Evolutionary conservation across 2,888 invertebrate genomes (phyloP), one percentile per base, ranked within the genome.

Genomic region (Drosophila subquinaria): DNA sequence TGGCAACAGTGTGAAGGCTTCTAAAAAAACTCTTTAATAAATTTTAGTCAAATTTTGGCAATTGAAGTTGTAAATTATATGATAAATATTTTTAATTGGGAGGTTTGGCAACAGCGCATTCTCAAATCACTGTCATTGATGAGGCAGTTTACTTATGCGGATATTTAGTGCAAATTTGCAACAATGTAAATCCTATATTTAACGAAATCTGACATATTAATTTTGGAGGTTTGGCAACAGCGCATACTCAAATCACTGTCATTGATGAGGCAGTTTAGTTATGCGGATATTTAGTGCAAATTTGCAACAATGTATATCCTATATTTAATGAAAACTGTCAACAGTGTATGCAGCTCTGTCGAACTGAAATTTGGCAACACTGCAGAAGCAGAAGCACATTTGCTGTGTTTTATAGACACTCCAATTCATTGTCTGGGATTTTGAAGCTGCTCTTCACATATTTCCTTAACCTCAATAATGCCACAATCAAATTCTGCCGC

Each of bases 381-480:
- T 45, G 45, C 45, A n/a, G n/a, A n/a, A n/a, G n/a, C n/a, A 47
- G 35, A 15, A 11, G 43, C 5, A 5, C 30, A 40, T 61, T 55
- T 48, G 42, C 53, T 45, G 20, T 66, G 59, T 50, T 77, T 75
- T 75, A 48, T 47, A 43, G 79, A 73, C 60, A 60, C 56, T 20
- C n/a, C 13, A 40, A 23, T 42, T 42, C 47, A 48, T 35, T 61
- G 61, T 48, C 33, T 23, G 40, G 38, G 38, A n/a, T 43, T 51
- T 61, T 80, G 60, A 42, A 50, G 50, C 23, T 62, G 65, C 72
- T 76, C 71, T 89, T 85, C 73, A 76, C 76, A 88, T 84, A 89
- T 89, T 88, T 89, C 52, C 66, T 69, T 79, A 89, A 76, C 84
- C 84, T 76, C 84, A 88, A 84, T 88, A 88, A 88, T 87, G 89